phyloP scores from a whole-genome alignment of 2,113 vertebrate genomes.

The Sander vitreus region DNA sequence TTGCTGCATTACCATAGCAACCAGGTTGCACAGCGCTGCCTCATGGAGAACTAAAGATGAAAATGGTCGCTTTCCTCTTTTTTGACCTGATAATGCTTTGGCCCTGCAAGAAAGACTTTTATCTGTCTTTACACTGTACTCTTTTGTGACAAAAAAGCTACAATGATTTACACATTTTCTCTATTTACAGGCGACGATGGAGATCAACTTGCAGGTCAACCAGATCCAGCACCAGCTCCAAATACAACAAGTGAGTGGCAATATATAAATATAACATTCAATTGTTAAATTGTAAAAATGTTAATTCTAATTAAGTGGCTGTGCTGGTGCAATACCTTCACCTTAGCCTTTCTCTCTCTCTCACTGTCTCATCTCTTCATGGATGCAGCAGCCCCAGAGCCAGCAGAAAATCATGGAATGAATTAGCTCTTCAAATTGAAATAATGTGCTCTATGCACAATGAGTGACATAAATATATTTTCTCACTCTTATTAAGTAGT shows the following conservation, averaged over 20 bases:
- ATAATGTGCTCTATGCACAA: not conserved
- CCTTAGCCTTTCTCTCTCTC: not conserved
- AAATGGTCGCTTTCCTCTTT: conserved; percentile 79
- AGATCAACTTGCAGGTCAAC: too few relatives aligned
- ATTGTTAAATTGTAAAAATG: not conserved
- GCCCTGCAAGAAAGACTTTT: conserved; percentile 32
- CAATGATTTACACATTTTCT: not conserved
- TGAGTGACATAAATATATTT: not conserved
- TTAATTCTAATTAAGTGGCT: not conserved
- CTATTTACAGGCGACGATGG: not conserved
- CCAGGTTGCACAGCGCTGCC: conserved; percentile 80
- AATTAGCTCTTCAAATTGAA: not conserved
- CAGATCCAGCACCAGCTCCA: too few relatives aligned
- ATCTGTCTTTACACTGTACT: not conserved
- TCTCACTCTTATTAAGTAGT: not conserved
- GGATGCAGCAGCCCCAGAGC: not conserved
- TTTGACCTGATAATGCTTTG: conserved; percentile 39
- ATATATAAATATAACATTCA: not conserved
- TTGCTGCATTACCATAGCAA: conserved; percentile 84
- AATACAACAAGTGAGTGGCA: not conserved
- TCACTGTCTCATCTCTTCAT: not conserved
- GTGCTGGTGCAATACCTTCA: not conserved
- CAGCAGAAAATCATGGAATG: not conserved
- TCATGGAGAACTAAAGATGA: conserved; percentile 49
- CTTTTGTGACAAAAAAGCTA: not conserved